phyloP scores from a whole-genome alignment of 2,797 vertebrate genomes.

The Atherinosoma microstoma region DNA sequence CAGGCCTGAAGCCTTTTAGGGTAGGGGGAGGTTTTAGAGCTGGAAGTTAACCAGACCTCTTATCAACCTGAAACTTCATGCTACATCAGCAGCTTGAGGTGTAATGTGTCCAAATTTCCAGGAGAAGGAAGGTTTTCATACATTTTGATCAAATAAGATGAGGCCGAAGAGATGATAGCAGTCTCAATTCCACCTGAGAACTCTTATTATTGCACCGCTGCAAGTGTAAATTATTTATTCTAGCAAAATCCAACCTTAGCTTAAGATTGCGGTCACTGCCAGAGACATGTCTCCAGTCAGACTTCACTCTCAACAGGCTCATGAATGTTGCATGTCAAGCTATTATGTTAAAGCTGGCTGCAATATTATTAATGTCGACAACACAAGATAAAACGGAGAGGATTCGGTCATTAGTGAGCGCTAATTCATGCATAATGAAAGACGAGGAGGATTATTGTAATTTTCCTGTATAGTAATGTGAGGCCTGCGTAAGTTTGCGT shows the following conservation, averaged over 20 bases:
- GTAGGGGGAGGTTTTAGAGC: background rate
- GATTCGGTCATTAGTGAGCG: constrained; percentile 73
- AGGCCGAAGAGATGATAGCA: too few relatives aligned
- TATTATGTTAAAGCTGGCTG: constrained; percentile 52
- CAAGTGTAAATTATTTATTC: constrained; percentile 33
- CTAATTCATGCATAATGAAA: constrained; percentile 78
- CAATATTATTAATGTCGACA: constrained; percentile 70
- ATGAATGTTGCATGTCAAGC: constrained; percentile 62
- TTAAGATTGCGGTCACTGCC: constrained; percentile 40
- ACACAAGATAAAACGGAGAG: constrained; percentile 66
- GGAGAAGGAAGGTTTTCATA: too few relatives aligned
- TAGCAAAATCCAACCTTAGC: constrained; percentile 16
- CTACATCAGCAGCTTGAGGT: background rate
- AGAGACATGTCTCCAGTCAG: constrained; percentile 55
- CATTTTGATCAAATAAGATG: too few relatives aligned
- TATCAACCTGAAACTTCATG: background rate
- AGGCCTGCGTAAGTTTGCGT: constrained; percentile 71
- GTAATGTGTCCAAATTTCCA: background rate
- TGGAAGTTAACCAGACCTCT: background rate
- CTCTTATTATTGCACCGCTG: constrained; percentile 10
- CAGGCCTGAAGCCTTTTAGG: background rate
- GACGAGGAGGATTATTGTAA: constrained; percentile 76
- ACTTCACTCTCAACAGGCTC: constrained; percentile 52
- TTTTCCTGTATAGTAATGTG: constrained; percentile 64
- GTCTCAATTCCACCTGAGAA: constrained; percentile 5